phyloP scores from a whole-genome alignment of 2,888 invertebrate genomes.

The Calephelis perditalis region DNA sequence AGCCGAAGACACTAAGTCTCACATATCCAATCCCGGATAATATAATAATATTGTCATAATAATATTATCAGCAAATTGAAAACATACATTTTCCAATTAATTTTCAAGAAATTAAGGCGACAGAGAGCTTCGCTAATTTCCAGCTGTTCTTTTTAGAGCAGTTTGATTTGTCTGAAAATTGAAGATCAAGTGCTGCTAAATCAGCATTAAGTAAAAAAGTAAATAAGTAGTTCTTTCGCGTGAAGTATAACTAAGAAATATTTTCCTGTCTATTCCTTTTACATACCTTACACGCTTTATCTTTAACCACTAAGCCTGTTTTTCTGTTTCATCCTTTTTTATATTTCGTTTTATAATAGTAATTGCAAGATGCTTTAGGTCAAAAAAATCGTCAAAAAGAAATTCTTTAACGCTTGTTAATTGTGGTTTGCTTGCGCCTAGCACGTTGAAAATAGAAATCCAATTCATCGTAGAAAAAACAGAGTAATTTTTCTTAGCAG shows the following conservation, averaged over 20 bases:
- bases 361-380: constrained; percentile 2
- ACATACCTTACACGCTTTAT: constrained; percentile 1
- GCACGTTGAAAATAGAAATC: too few species aligned
- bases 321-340: neutral
- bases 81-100: too few species aligned
- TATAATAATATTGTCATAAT: too few species aligned
- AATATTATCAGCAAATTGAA: too few species aligned
- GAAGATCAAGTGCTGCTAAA: neutral
- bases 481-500: constrained; percentile 5
- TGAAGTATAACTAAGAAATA: constrained; percentile 1
- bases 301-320: neutral
- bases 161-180: neutral
- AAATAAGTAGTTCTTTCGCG: neutral
- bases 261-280: neutral
- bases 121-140: neutral
- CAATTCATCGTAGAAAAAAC: too few species aligned
- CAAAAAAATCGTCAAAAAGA: constrained; percentile 8
- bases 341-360: constrained; percentile 9
- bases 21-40: too few species aligned
- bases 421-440: constrained; percentile 9
- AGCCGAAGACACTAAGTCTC: too few species aligned
- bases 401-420: neutral
- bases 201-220: neutral
- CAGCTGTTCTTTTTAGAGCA: neutral
- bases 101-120: too few species aligned